Base-by-base conservation (phyloP, 2,113 vertebrate species). In the Campylorhamphus procurvoides region DNA sequence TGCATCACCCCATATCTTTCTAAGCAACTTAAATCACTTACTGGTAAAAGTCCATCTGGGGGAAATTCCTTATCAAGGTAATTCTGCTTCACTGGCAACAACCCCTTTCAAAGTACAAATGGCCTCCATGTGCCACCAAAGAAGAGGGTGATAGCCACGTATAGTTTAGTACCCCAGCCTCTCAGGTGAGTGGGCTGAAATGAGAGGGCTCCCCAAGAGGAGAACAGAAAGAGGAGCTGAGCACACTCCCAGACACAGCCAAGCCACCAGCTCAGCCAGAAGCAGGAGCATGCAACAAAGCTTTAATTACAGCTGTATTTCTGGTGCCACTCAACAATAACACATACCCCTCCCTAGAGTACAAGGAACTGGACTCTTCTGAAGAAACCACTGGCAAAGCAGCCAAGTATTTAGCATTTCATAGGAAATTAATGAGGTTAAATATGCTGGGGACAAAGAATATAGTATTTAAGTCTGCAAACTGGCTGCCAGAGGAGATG, bases 241-340 rank as follows among this genome's bases (percentile, higher is more conserved):
- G 46, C 27, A n/a, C 0, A 0, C 9, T 25, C 16, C 39, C 55
- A 44, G 40, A 53, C 37, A 69, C 1, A 1, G 47, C 52, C 75
- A 28, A 82, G 42, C 46, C 83, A 72, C 31, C 17, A 1, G 71
- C 39, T 58, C 60, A 39, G n/a, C 7, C 66, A 81, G 73, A 56
- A 80, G 53, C 16, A 58, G 52, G 7, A 71, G 13, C 6, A 3
- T 1, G 4, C 33, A 69, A 31, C 10, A 49, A 47, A 68, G 53
- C 44, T 73, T 55, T 4, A n/a, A 33, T 2, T 78, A 59, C 74
- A 66, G 12, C 25, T 31, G 37, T 25, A 6, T 33, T 84, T 49
- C 58, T 83, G 84, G 71, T 55, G 55, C 62, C 59, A 37, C 1
- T 4, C 74, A 37, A 55, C 37, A 83, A 4, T 3, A 76, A 37